These are phyloP conservation scores for Drosophila dives DNA, from an alignment of 2,888 invertebrate genomes.

Conservation along the genomic window DNA sequence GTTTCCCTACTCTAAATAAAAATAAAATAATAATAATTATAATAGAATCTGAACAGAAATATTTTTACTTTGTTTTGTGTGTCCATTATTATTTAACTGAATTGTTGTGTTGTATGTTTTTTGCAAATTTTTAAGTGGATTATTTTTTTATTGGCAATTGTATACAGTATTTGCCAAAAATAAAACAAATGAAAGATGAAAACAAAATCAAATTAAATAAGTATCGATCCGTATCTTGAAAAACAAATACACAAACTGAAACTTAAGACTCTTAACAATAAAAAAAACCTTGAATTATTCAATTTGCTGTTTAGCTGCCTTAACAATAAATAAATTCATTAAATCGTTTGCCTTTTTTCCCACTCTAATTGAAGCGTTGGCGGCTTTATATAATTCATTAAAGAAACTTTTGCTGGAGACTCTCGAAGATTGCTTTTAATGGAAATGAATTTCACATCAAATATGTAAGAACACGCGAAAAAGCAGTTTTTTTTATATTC, in stretches of 20 bases:
- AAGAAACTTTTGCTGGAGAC: conserved; percentile 4
- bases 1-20: neutral
- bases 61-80: neutral
- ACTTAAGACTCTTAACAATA: neutral
- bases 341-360: neutral
- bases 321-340: neutral
- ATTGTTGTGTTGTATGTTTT: neutral
- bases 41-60: neutral
- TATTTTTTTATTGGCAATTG: neutral
- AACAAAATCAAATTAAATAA: neutral
- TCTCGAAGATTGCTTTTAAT: conserved; percentile 37
- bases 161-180: neutral
- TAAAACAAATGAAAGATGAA: neutral
- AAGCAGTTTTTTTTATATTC: conserved; percentile 6
- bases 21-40: neutral
- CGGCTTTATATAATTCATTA: conserved; percentile 17
- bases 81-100: neutral
- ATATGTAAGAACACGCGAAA: conserved; percentile 27
- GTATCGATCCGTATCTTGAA: neutral
- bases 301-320: neutral
- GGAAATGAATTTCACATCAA: conserved; percentile 43
- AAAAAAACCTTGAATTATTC: neutral
- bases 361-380: neutral
- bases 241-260: neutral
- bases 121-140: neutral